Base-by-base conservation (phyloP, 2,113 vertebrate genomes). In the Malurus cyaneus region DNA sequence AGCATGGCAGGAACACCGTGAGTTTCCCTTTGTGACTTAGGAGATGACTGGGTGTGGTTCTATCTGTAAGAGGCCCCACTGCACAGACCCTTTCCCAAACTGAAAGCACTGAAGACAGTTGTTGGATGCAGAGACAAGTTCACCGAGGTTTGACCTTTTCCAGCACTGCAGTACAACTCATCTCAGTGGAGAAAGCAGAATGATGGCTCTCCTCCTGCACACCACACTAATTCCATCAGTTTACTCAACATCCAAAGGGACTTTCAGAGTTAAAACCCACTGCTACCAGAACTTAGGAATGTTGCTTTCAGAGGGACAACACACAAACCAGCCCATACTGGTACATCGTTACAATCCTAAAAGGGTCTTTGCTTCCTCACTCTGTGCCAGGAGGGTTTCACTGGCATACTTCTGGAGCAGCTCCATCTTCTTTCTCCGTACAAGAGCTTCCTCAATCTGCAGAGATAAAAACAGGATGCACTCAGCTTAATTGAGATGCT, bases 401-500 rank as follows among this genome's bases (percentile, higher is more conserved):
- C 99, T 99, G 82, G 99, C 99, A 0, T 99, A 99, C n/a, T 99
- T 99, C 96, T 99, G 98, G 39, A 99, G 96, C 53, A 99, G 95
- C 91, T 99, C 99, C 99, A 99, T 99, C 98, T 99, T 99, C 98
- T 99, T 99, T 88, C 99, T 98, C 57, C 98, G 97, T 13, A 99
- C 98, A 26, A 99, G 98, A 28, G 99, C 99, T 92, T 99, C 99
- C 95, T 99, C 99, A 50, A 99, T 99, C 99, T 99, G 98, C 25
- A 92, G 71, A 81, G 16, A 65, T 0, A 56, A 80, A 88, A 56
- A 34, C 0, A 61, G 16, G 39, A 64, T 53, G 50, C 65, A 54
- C 21, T 73, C 44, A 80, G 62, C 66, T 54, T 59, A 32, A 14
- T 0, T 66, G 36, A 73, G 41, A 49, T 8, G 44, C 49, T 15